Evolutionary conservation across 35 echinoderm and acorn worm genomes (phyloP).

Genomic region (Nesometra sesokonis): DNA sequence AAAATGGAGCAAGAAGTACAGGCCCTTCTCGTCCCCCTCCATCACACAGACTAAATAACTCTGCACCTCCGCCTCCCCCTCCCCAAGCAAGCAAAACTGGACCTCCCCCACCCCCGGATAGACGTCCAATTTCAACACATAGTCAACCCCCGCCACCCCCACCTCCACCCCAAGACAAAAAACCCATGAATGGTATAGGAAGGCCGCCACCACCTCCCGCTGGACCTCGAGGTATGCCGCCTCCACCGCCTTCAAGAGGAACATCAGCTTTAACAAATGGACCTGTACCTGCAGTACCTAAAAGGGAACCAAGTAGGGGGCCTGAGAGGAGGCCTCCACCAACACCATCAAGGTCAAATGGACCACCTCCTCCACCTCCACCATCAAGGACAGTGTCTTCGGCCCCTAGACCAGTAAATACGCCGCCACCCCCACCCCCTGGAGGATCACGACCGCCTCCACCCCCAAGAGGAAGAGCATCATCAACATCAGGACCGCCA

Average conservation of each 20-base stretch:
- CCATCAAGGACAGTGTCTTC: background rate
- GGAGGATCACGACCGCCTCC: constrained; percentile 10
- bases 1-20: background rate
- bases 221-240: background rate
- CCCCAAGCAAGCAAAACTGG: constrained; percentile 13
- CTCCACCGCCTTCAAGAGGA: background rate
- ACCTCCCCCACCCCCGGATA: constrained; percentile 18
- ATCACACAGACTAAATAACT: background rate
- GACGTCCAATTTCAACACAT: background rate
- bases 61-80: constrained; percentile 19
- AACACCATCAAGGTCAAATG: constrained; percentile 28
- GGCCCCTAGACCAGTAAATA: background rate
- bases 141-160: constrained; percentile 37
- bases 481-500: constrained; percentile 12
- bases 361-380: constrained; percentile 24
- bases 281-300: background rate
- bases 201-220: constrained; percentile 32
- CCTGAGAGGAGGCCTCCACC: constrained; percentile 24
- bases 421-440: constrained; percentile 7
- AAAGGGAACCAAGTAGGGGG: background rate
- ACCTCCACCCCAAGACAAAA: constrained; percentile 25
- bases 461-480: constrained; percentile 1
- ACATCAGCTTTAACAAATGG: constrained; percentile 6
- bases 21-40: background rate
- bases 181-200: constrained; percentile 17